Evolutionary conservation across 92 coral and sea anemone genomes (phyloP), one percentile per base, ranked within the genome.

Genomic region (Phenganax marumi): DNA sequence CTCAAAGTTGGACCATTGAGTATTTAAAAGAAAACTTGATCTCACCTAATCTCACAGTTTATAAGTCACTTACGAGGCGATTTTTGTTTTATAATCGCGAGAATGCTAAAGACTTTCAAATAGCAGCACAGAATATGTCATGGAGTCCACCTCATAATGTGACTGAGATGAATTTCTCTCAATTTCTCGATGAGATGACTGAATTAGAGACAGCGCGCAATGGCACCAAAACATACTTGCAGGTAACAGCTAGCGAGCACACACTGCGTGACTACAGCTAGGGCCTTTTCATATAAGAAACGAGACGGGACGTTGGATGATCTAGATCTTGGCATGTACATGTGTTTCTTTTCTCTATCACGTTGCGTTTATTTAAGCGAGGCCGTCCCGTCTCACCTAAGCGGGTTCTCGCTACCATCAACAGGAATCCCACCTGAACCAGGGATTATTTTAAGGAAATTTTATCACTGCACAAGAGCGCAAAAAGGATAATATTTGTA

Each of bases 121-220:
- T 33, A 33, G 43, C 60, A n/a, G 48, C 16, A n/a, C 76, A 81
- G 68, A 81, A 75, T 65, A 64, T 25, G 12, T 22, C 82, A 10
- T 86, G 89, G 89, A 86, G 47, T 23, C 81, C 89, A 3, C 89
- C 89, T 19, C 89, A 86, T 55, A 66, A 81, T 48, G 75, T 75
- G 54, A 52, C 12, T n/a, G 77, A 51, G 13, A 86, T 81, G 89
- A 25, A 56, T 64, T 86, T 86, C 53, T 12, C 74, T 6, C 60
- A 76, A 50, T 86, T 86, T 49, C 79, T 86, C 69, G 52, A 81
- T 39, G 64, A 73, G 68, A 80, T 65, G 70, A 72, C 78, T 10
- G 65, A 81, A 50, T 52, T 86, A 0, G 43, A 65, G 49, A 18
- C 53, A 25, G 83, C 77, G 9, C 69, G 80, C 52, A 86, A 86